A percentile compares a stretch with the other conserved stretches of the same genome.
phyloP scores from a whole-genome alignment of 2,888 invertebrate species.

The Nomada lathburiana region DNA sequence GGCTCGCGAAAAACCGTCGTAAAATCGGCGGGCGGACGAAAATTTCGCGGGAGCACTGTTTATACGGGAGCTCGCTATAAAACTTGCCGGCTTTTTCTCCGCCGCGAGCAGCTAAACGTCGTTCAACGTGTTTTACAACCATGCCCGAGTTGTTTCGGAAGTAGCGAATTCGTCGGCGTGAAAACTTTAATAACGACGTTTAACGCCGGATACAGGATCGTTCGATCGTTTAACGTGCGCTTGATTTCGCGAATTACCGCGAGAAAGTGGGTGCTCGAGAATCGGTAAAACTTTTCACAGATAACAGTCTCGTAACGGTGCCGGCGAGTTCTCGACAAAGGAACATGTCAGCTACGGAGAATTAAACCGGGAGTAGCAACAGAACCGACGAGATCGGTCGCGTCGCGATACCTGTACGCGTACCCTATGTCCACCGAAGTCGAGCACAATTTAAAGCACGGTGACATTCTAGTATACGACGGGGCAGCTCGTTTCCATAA shows the following conservation, averaged over 20 bases:
- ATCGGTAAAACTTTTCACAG: not conserved
- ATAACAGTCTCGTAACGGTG: not conserved
- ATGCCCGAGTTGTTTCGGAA: not conserved
- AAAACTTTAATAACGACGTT: not conserved
- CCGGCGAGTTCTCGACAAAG: too few species aligned
- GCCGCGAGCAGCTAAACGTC: not conserved
- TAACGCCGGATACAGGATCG: not conserved
- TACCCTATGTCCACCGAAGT: constrained; percentile 23
- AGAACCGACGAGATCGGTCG: constrained; percentile 1
- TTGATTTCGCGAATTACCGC: not conserved
- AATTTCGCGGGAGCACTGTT: constrained; percentile 19
- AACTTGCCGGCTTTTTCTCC: not conserved
- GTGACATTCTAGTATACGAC: too few species aligned
- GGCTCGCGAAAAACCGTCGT: constrained; percentile 22
- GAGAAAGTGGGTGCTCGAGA: not conserved
- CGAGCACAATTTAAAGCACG: not conserved
- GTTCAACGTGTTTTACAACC: not conserved
- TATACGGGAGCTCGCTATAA: constrained; percentile 3
- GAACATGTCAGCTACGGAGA: not conserved
- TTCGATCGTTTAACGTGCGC: not conserved
- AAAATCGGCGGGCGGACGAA: constrained; percentile 28
- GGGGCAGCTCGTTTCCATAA: not conserved
- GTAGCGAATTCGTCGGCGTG: not conserved
- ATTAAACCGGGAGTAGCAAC: constrained; percentile 36
- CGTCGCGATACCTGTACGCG: constrained; percentile 26